Conservation (phyloP, 1,140 invertebrate genomes). For the Cydia splendana region DNA sequence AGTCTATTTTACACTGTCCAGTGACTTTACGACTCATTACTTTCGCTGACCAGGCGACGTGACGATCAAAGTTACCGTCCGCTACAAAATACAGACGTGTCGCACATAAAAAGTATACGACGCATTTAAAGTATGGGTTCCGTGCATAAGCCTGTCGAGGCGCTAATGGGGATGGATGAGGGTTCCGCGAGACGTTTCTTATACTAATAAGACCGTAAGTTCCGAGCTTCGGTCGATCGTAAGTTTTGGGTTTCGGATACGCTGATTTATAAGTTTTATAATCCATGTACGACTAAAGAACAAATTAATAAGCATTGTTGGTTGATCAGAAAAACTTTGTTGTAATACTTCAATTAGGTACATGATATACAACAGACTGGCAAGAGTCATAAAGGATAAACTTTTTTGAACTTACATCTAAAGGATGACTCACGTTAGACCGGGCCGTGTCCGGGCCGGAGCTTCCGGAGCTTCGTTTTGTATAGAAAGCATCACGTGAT, state of each 20-base stretch:
- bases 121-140: slow-evolving; percentile 32
- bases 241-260: background rate
- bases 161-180: slow-evolving; percentile 18
- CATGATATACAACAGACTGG: too few species aligned
- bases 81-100: slow-evolving; percentile 32
- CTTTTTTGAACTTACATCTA: too few species aligned
- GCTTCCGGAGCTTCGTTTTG: too few species aligned
- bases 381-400: too few species aligned
- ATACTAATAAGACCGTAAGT: background rate
- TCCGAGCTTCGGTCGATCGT: background rate
- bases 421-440: too few species aligned
- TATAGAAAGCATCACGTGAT: too few species aligned
- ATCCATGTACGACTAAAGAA: background rate
- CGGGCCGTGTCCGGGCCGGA: too few species aligned
- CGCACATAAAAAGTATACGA: slow-evolving; percentile 30
- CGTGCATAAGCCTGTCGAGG: slow-evolving; percentile 25
- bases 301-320: background rate
- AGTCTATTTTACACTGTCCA: slow-evolving; percentile 61
- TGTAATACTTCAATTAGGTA: background rate
- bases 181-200: background rate
- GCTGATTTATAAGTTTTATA: background rate
- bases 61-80: slow-evolving; percentile 44
- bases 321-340: background rate
- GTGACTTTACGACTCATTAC: slow-evolving; percentile 71
- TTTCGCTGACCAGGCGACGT: slow-evolving; percentile 64